Evolutionary conservation across 2,888 invertebrate genomes (phyloP).

Genomic region (Morpho helenor): DNA sequence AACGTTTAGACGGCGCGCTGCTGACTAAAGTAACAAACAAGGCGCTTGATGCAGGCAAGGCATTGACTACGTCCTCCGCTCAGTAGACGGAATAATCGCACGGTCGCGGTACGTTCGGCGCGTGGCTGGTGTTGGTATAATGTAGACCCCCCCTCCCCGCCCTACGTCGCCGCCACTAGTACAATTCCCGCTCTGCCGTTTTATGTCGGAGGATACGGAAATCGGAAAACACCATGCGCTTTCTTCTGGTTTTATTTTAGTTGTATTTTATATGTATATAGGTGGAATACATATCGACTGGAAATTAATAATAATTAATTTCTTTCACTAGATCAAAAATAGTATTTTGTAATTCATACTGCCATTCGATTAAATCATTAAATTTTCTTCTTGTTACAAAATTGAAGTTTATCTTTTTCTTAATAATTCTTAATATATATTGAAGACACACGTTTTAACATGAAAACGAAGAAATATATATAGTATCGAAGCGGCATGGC

Average conservation of each 20-base stretch:
- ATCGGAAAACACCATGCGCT: slow-evolving; percentile 8
- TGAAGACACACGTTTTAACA: neutral
- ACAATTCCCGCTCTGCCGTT: slow-evolving; percentile 24
- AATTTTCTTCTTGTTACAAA: no score
- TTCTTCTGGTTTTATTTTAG: neutral
- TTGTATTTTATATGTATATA: no score
- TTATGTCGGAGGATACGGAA: slow-evolving; percentile 31
- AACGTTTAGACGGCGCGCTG: slow-evolving; percentile 56
- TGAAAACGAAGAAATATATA: neutral
- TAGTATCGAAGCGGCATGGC: neutral
- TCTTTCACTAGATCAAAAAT: no score
- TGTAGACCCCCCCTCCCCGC: slow-evolving; percentile 35
- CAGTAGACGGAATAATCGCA: slow-evolving; percentile 72
- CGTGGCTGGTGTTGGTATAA: slow-evolving; percentile 33
- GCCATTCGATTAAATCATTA: no score
- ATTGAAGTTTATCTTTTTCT: no score
- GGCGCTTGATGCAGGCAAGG: slow-evolving; percentile 50
- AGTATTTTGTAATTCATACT: no score
- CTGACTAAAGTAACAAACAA: slow-evolving; percentile 53
- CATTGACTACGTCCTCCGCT: slow-evolving; percentile 61
- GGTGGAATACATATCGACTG: no score
- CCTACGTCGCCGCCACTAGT: slow-evolving; percentile 28
- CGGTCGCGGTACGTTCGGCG: slow-evolving; percentile 42
- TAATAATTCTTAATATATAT: no score
- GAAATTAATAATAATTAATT: no score